phyloP scores from a whole-genome alignment of 2,797 vertebrate species.

The Pyrocephalus nanus region DNA sequence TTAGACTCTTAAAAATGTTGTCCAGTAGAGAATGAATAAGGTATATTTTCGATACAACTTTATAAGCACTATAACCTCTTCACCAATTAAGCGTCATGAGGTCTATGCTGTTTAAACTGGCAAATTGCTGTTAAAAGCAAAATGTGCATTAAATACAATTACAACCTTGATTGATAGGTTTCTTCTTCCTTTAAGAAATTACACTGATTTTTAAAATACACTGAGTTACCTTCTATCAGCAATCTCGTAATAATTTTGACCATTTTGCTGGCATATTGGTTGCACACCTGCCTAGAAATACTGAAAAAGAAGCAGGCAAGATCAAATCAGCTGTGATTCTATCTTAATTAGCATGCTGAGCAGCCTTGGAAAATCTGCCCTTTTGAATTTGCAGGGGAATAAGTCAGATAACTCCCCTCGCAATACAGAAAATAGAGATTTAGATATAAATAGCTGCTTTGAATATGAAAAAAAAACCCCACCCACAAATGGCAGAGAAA shows the following conservation, averaged over 20 bases:
- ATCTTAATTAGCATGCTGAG: background rate
- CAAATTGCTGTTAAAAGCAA: conserved; percentile 77
- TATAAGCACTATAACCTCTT: conserved; percentile 73
- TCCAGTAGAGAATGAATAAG: conserved; percentile 71
- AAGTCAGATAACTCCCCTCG: background rate
- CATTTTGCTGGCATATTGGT: background rate
- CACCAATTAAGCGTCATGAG: conserved; percentile 66
- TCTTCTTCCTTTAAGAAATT: conserved; percentile 47
- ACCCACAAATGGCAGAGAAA: background rate
- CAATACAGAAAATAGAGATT: background rate
- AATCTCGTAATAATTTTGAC: background rate
- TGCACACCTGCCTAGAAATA: background rate
- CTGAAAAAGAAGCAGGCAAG: background rate
- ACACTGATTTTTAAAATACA: background rate
- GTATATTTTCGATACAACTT: conserved; percentile 78
- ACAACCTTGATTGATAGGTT: conserved; percentile 48
- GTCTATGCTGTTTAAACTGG: conserved; percentile 70
- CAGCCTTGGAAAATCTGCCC: background rate
- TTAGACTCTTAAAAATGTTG: conserved; percentile 65
- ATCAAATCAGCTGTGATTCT: background rate
- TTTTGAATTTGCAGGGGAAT: background rate
- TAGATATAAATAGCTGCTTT: background rate
- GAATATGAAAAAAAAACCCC: background rate
- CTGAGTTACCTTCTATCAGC: background rate
- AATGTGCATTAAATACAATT: conserved; percentile 75